A percentile compares a stretch with the other conserved stretches of the same genome.
Conservation (phyloP, 2,797 vertebrate species). For the Platyrinchus mystaceus region DNA sequence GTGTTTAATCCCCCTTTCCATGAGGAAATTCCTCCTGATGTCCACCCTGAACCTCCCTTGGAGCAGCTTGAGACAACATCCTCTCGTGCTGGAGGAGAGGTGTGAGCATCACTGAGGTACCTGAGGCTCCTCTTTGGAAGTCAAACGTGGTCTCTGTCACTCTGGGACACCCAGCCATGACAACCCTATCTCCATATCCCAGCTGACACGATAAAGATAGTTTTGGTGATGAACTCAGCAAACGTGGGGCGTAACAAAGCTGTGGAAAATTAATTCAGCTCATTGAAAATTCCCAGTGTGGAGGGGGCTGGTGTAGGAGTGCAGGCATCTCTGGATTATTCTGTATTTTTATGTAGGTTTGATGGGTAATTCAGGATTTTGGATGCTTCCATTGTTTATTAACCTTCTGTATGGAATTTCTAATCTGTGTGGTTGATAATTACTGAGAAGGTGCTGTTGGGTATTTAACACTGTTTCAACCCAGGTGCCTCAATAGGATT, state of each 20-base stretch:
- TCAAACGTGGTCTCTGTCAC: neutral
- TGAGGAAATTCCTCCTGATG: neutral
- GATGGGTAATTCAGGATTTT: neutral
- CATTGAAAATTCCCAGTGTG: neutral
- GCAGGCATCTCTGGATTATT: neutral
- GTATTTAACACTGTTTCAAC: neutral
- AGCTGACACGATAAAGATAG: neutral
- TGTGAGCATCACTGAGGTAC: neutral
- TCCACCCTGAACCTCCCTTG: neutral
- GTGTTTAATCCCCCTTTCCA: neutral
- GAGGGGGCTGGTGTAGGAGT: constrained; percentile 10
- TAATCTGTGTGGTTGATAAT: neutral
- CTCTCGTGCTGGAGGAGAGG: neutral
- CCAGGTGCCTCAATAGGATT: neutral
- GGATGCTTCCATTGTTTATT: neutral
- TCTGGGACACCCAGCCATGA: neutral
- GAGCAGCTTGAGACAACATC: neutral
- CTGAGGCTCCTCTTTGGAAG: neutral
- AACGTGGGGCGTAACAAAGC: neutral
- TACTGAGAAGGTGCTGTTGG: neutral
- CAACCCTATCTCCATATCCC: neutral
- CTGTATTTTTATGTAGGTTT: neutral
- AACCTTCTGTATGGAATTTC: neutral
- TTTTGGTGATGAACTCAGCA: neutral
- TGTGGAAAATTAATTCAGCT: neutral